Evolutionary conservation across 1,140 invertebrate genomes (phyloP).

Genomic region (Aphis craccivora): DNA sequence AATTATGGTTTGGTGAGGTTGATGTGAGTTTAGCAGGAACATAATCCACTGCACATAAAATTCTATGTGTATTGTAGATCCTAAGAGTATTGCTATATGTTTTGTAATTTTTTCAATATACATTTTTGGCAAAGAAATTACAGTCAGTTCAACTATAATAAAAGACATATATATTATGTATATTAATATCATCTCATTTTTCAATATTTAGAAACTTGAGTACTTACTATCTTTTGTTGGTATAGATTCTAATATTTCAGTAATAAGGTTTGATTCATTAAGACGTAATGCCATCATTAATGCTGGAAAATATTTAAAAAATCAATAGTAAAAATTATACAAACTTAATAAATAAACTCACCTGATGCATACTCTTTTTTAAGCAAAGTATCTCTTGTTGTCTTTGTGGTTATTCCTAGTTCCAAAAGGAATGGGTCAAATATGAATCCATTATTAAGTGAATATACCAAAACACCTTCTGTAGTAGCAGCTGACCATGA

Average conservation of each 20-base stretch:
- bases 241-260: constrained; percentile 84
- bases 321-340: constrained; percentile 41
- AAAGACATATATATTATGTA: background rate
- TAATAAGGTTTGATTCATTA: constrained; percentile 81
- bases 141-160: constrained; percentile 78
- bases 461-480: constrained; percentile 92
- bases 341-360: constrained; percentile 61
- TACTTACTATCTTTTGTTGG: constrained; percentile 78
- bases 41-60: constrained; percentile 87
- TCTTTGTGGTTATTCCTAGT: constrained; percentile 79
- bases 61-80: constrained; percentile 82
- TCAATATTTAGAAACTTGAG: background rate
- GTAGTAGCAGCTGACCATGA: constrained; percentile 90
- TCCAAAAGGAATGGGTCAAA: constrained; percentile 90
- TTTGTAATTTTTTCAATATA: constrained; percentile 79
- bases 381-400: constrained; percentile 71
- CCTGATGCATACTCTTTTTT: constrained; percentile 73
- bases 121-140: constrained; percentile 73
- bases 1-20: constrained; percentile 71
- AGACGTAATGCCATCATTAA: constrained; percentile 85
- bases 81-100: constrained; percentile 75
- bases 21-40: constrained; percentile 67
- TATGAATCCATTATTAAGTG: constrained; percentile 77
- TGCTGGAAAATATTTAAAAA: constrained; percentile 67
- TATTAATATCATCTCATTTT: constrained; percentile 1